Evolutionary conservation across 1,140 invertebrate genomes (phyloP), one percentile per base, ranked within the genome.

Genomic region (Tetraneura akinire): DNA sequence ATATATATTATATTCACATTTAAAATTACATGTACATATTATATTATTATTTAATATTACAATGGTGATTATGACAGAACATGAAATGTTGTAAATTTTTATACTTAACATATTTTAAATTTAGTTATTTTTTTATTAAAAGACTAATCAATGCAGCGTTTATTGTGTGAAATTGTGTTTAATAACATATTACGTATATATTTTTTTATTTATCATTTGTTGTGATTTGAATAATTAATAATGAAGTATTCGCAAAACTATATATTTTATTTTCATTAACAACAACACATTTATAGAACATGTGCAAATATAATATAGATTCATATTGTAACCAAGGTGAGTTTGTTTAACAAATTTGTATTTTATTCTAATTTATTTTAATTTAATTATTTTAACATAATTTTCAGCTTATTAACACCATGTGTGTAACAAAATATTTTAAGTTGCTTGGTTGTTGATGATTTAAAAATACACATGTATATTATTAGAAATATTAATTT

Each of bases 241-340:
- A 70, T 21, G 16, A 11, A 71, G 29, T 29, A n/a, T 45, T 71
- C 51, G 9, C 64, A 68, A 71, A 51, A 29, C 47, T 45, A 70
- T n/a, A 26, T 60, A 66, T 37, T 71, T 71, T 29, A 71, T 51
- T 14, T 71, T 49, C 23, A 68, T 71, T 71, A 71, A 71, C 68
- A 71, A 29, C 23, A 51, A 29, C 23, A 4, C 49, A 8, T 71
- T 21, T 14, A 47, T 68, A 47, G 42, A 29, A 47, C 42, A n/a
- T 45, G 64, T 68, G 4, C 64, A 23, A 68, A 29, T 51, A n/a
- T 71, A 37, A 71, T 37, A n/a, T 71, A 71, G 16, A 71, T 51
- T 68, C 21, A 37, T 68, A 51, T 51, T 51, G 16, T 49, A 4
- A 51, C 29, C 10, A 13, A 71, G 68, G 68, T 71, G 68, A 71